These are phyloP conservation scores for Jacana jacana DNA, from an alignment of 2,113 vertebrate species.

Conservation along the genomic window DNA sequence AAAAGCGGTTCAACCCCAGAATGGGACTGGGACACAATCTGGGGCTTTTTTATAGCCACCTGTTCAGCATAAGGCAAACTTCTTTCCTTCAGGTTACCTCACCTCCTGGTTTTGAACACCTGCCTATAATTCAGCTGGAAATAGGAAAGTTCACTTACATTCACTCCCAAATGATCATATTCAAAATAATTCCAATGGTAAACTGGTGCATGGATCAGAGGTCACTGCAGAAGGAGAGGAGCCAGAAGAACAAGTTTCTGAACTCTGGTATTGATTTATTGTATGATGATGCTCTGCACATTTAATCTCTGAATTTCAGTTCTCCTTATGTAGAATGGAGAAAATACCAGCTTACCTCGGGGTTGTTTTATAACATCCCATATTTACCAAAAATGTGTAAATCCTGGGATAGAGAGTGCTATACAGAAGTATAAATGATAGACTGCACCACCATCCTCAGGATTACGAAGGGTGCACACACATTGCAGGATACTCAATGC, in stretches of 20 bases:
- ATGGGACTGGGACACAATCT: background rate
- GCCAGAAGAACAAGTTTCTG: background rate
- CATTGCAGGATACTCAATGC: background rate
- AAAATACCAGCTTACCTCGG: background rate
- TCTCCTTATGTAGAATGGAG: background rate
- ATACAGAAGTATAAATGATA: background rate
- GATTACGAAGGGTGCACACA: background rate
- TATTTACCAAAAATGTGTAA: background rate
- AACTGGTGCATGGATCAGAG: background rate
- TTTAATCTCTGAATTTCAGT: background rate
- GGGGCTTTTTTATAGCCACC: background rate
- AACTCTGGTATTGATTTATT: background rate
- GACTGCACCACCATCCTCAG: background rate
- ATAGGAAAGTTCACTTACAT: background rate
- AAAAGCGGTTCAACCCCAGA: background rate
- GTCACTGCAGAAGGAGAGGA: background rate
- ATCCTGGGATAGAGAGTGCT: background rate
- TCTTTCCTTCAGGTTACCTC: background rate
- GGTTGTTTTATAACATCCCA: background rate
- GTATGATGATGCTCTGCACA: background rate
- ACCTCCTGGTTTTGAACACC: background rate
- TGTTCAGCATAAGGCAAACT: background rate
- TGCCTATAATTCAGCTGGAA: conserved; percentile 14
- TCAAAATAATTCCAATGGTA: background rate
- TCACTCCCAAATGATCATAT: background rate